A percentile compares a stretch with the other conserved stretches of the same genome.
phyloP scores from a whole-genome alignment of 2,888 invertebrate species.

The Minunthozetes semirufus region DNA sequence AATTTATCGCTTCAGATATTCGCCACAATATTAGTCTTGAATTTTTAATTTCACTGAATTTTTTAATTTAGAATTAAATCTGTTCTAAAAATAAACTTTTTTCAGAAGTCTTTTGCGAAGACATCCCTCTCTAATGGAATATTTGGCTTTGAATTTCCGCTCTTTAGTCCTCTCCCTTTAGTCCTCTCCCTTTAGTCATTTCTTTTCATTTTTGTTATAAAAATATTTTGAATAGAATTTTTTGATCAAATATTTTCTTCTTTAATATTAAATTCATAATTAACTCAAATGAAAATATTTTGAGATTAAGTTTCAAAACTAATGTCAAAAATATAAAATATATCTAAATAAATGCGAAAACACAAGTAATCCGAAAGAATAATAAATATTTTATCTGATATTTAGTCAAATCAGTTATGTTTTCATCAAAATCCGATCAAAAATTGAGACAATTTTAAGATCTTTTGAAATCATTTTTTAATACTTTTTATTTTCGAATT shows the following conservation, averaged over 20 bases:
- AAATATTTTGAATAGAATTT: neutral
- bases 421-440: too few species aligned
- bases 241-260: neutral
- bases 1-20: conserved; percentile 3
- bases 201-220: neutral
- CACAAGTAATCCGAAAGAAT: too few species aligned
- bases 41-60: neutral
- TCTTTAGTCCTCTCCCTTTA: neutral
- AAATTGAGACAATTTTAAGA: too few species aligned
- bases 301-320: neutral
- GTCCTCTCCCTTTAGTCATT: neutral
- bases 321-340: neutral
- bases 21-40: neutral
- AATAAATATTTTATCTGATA: too few species aligned
- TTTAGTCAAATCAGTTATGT: too few species aligned
- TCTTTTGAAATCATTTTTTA: too few species aligned
- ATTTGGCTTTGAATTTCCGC: conserved; percentile 20
- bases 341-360: neutral
- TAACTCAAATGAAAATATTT: neutral
- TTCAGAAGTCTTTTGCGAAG: neutral
- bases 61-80: neutral
- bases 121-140: neutral
- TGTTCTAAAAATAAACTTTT: neutral
- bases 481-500: too few species aligned
- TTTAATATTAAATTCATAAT: neutral